Evolutionary conservation across 2,797 vertebrate genomes (phyloP).

Genomic region (Gymnothorax javanicus): DNA sequence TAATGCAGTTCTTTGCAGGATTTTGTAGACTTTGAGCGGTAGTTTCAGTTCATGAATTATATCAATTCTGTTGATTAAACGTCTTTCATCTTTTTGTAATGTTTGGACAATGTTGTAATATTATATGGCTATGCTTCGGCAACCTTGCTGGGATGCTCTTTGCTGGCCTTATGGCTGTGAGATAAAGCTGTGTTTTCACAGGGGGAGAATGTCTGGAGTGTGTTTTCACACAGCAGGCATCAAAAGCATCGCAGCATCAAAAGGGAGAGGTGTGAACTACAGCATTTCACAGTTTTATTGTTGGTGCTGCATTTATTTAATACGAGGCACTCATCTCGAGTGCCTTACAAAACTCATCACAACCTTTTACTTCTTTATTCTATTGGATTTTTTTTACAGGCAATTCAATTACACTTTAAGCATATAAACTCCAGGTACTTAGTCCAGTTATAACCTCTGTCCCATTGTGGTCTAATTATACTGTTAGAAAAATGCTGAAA

Average conservation of each 20-base stretch:
- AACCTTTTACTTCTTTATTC: neutral
- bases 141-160: neutral
- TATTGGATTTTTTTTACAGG: neutral
- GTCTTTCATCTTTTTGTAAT: neutral
- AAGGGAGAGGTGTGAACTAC: neutral
- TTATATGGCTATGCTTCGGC: neutral
- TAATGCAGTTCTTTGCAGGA: neutral
- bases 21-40: neutral
- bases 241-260: conserved; percentile 4
- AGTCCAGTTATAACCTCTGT: neutral
- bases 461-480: neutral
- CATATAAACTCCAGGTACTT: neutral
- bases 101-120: neutral
- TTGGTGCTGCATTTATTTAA: neutral
- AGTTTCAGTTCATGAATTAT: neutral
- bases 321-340: neutral
- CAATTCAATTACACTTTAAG: neutral
- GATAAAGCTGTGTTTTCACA: neutral
- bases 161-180: neutral
- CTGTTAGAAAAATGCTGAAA: neutral
- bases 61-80: neutral
- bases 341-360: neutral
- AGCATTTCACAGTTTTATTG: conserved; percentile 10
- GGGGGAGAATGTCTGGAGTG: neutral
- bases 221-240: neutral